phyloP scores from a whole-genome alignment of 2,113 vertebrate genomes.

The Lontra canadensis region DNA sequence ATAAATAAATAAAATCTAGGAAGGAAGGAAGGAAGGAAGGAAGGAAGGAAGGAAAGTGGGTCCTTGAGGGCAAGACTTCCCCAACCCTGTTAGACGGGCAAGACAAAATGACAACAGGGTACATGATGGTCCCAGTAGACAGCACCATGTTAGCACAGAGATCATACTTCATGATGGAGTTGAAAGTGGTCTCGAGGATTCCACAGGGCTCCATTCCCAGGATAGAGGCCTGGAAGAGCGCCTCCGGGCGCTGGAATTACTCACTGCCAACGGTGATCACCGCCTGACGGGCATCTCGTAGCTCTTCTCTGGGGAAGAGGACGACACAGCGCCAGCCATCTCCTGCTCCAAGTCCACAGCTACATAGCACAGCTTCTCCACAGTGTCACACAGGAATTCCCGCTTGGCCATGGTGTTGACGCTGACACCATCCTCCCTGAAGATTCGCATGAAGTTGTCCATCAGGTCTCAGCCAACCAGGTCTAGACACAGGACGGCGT shows the following conservation, averaged over 20 bases:
- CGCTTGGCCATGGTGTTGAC: neutral
- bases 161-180: neutral
- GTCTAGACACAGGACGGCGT: neutral
- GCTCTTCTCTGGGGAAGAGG: neutral
- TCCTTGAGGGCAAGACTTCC: neutral
- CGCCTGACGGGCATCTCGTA: rapidly evolving
- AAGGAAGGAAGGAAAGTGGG: neutral
- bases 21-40: too few species aligned
- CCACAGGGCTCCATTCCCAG: neutral
- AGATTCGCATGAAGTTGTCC: neutral
- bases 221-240: rapidly evolving
- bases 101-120: neutral
- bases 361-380: neutral
- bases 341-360: neutral
- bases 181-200: neutral
- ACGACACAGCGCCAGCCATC: neutral
- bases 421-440: neutral
- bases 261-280: neutral
- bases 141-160: neutral
- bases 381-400: neutral
- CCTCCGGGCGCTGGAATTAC: neutral
- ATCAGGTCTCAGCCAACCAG: too few species aligned
- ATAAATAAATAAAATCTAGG: too few species aligned
- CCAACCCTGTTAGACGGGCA: neutral
- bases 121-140: neutral